Evolutionary conservation across 2,797 vertebrate genomes (phyloP).

Genomic region (Propithecus perrieri): DNA sequence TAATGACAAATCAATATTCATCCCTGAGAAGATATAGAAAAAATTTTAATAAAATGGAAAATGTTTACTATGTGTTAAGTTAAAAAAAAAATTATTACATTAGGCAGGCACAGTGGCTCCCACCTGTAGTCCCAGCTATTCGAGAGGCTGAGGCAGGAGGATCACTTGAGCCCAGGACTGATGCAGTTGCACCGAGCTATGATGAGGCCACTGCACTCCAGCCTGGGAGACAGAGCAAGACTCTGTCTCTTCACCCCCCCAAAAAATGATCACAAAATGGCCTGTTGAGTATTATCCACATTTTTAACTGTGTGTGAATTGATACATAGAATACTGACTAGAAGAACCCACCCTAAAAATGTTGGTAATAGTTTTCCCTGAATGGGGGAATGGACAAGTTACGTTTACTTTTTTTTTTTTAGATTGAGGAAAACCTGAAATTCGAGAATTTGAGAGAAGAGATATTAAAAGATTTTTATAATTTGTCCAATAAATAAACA

Average conservation of each 20-base stretch:
- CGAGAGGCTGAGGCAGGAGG: not conserved
- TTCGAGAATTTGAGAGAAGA: not conserved
- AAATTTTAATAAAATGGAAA: not conserved
- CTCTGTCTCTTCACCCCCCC: rapidly evolving
- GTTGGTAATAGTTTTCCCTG: not conserved
- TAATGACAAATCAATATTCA: constrained; percentile 32
- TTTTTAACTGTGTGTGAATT: not conserved
- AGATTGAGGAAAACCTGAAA: not conserved
- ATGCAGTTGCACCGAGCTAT: not conserved
- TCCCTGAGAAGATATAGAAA: not conserved
- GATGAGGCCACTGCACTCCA: not conserved
- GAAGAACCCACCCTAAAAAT: not conserved
- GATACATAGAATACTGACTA: not conserved
- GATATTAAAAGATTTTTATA: constrained; percentile 29
- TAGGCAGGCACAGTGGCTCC: not conserved
- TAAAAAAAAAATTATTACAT: not conserved
- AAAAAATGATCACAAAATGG: not conserved
- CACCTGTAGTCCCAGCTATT: not conserved
- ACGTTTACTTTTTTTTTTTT: not conserved
- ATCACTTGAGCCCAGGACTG: not conserved
- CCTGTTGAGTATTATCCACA: not conserved
- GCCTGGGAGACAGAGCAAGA: not conserved
- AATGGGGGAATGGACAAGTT: not conserved
- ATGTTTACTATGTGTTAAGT: not conserved
- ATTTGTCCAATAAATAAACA: constrained; percentile 33